A percentile compares a stretch with the other conserved stretches of the same genome.
phyloP scores from a whole-genome alignment of 2,797 vertebrate species.

The Heteromormyrus szaboi region DNA sequence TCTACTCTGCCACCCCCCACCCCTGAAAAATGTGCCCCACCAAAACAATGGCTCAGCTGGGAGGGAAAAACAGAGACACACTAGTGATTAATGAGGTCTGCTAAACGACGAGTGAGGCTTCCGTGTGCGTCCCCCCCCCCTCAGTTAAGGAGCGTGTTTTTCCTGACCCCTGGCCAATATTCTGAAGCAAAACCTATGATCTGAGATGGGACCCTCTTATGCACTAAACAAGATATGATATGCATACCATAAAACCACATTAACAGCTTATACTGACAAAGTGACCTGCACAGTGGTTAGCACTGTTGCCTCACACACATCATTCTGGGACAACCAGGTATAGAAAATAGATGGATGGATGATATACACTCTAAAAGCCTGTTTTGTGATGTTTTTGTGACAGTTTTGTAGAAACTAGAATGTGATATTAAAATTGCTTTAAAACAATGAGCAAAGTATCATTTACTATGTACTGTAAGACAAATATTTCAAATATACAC shows the following conservation, averaged over 20 bases:
- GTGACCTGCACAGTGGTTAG: neutral
- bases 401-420: neutral
- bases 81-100: constrained; percentile 83
- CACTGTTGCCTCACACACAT: neutral
- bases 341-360: neutral
- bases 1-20: neutral
- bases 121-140: constrained; percentile 42
- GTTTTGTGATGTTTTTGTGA: neutral
- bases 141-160: constrained; percentile 50
- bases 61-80: constrained; percentile 63
- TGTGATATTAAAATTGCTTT: neutral
- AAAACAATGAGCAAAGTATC: neutral
- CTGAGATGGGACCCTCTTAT: neutral
- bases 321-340: neutral
- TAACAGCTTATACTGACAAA: neutral
- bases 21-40: neutral
- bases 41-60: constrained; percentile 39
- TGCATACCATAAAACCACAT: neutral
- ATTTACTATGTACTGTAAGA: neutral
- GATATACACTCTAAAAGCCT: neutral
- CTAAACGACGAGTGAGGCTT: constrained; percentile 79
- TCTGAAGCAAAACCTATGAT: neutral
- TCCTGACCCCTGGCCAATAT: constrained; percentile 71
- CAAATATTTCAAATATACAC: neutral
- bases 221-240: neutral